phyloP scores from a whole-genome alignment of 2,113 vertebrate genomes.

The Actenoides lindsayi region DNA sequence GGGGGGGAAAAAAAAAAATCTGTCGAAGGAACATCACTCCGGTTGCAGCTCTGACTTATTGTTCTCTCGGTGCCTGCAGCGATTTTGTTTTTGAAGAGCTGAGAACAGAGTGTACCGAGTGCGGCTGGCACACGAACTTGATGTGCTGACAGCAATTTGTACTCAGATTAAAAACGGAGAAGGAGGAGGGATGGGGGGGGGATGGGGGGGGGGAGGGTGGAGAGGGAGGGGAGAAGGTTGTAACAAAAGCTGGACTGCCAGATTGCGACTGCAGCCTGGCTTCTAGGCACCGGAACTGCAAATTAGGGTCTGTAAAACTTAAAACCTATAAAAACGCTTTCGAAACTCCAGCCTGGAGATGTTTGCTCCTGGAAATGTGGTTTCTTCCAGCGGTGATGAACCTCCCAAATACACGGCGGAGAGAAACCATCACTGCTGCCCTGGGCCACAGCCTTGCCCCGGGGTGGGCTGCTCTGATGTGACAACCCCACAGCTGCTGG shows the following conservation, averaged over 20 bases:
- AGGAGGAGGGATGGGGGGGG: not conserved
- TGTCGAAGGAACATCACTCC: conserved; percentile 71
- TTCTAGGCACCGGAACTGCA: conserved; percentile 63
- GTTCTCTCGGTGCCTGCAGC: conserved; percentile 82
- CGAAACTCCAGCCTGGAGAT: not conserved
- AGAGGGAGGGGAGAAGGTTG: conserved; percentile 29
- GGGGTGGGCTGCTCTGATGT: not conserved
- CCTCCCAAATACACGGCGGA: not conserved
- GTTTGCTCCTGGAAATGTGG: not conserved
- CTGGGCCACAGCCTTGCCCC: not conserved
- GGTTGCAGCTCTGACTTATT: conserved; percentile 80
- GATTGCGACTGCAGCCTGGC: conserved; percentile 50
- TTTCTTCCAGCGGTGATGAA: conserved; percentile 28
- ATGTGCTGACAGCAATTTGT: conserved; percentile 86
- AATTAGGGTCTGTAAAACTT: conserved; percentile 54
- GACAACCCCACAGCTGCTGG: not conserved
- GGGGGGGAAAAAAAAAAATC: conserved; percentile 11
- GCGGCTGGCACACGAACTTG: conserved; percentile 82
- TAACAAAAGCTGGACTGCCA: conserved; percentile 72
- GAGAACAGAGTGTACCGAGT: conserved; percentile 84
- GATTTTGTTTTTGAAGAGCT: conserved; percentile 84
- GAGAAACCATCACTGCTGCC: not conserved
- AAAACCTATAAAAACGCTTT: not conserved
- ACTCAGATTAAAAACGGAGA: conserved; percentile 78
- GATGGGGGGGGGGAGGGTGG: too few species aligned